Percentiles rank a stretch among this genome's conserved stretches.
Conservation (phyloP, 2,113 vertebrate genomes). For the Syngnathus floridae region DNA sequence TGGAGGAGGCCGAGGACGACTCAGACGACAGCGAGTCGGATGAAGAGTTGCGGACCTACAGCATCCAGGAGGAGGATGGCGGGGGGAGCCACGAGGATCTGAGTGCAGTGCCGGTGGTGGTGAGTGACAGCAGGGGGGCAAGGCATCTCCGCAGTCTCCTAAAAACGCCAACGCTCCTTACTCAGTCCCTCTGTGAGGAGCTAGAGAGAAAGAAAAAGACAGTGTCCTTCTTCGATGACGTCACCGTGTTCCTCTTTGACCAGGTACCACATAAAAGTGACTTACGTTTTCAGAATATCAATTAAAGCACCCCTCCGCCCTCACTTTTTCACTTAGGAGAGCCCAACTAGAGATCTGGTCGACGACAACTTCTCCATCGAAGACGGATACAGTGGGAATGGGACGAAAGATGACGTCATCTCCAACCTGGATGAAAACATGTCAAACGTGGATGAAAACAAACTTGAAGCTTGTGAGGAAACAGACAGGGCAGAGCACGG, state of each 20-base stretch:
- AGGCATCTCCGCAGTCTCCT: constrained; percentile 87
- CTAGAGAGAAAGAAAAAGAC: constrained; percentile 92
- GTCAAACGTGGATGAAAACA: constrained; percentile 39
- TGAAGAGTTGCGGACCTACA: constrained; percentile 89
- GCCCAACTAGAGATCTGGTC: constrained; percentile 84
- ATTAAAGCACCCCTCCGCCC: background rate
- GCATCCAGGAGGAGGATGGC: constrained; percentile 80
- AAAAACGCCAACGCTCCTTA: constrained; percentile 83
- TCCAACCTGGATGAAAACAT: constrained; percentile 27
- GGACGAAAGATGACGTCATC: background rate
- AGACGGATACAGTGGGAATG: constrained; percentile 53
- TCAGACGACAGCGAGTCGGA: constrained; percentile 92
- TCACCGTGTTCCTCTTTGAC: constrained; percentile 97
- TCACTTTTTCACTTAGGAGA: constrained; percentile 74
- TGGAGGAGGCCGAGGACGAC: constrained; percentile 84
- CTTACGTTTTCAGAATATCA: background rate
- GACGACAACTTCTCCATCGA: constrained; percentile 75
- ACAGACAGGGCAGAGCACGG: constrained; percentile 65
- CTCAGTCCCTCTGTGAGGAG: constrained; percentile 79
- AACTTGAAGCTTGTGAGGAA: constrained; percentile 38
- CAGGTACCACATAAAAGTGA: constrained; percentile 72
- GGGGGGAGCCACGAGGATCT: constrained; percentile 92
- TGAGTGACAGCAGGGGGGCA: constrained; percentile 82
- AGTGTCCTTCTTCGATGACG: constrained; percentile 93
- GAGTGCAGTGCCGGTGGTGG: constrained; percentile 78